A percentile compares a stretch with the other conserved stretches of the same genome.
Conservation (phyloP, 2,797 vertebrate species). For the Danio aesculapii region DNA sequence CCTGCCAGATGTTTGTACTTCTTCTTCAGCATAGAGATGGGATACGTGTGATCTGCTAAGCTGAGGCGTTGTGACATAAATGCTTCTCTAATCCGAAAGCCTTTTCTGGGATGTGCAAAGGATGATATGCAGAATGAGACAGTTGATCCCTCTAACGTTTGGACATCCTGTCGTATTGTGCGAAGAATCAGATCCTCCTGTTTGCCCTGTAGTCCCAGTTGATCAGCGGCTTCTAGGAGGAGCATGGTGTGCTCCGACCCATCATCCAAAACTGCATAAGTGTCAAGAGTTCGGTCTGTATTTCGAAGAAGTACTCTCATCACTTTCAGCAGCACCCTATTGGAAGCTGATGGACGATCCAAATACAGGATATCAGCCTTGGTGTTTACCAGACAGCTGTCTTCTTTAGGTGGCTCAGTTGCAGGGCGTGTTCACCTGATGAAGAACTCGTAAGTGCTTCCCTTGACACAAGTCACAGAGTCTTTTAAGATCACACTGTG, state of each 20-base stretch:
- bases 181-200: not conserved
- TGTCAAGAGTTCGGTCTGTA: not conserved
- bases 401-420: not conserved
- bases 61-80: not conserved
- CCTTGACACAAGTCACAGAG: not conserved
- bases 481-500: not conserved
- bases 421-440: not conserved
- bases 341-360: not conserved
- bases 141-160: not conserved
- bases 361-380: not conserved
- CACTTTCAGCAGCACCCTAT: not conserved
- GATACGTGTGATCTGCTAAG: not conserved
- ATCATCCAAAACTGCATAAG: conserved; percentile 3
- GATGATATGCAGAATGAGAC: not conserved
- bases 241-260: not conserved
- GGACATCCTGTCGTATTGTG: not conserved
- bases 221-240: not conserved
- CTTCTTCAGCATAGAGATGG: not conserved
- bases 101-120: not conserved
- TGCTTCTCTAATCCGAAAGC: not conserved
- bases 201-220: not conserved
- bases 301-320: not conserved
- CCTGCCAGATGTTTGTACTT: conserved; percentile 10
- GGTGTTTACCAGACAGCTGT: not conserved
- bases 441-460: not conserved